Evolutionary conservation across 2,888 invertebrate genomes (phyloP), one percentile per base, ranked within the genome.

Genomic region (Mythimna vitellina): DNA sequence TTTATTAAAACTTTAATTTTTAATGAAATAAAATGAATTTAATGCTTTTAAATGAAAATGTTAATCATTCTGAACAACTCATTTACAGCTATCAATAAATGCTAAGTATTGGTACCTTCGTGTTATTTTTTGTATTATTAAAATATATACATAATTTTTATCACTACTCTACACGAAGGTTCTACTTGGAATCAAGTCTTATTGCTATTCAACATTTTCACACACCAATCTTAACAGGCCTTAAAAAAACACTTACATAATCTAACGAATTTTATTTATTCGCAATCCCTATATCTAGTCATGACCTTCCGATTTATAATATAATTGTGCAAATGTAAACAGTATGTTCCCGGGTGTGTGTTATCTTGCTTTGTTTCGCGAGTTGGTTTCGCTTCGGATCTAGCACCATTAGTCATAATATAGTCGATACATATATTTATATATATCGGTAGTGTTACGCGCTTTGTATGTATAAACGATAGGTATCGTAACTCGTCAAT

Each of bases 401-500:
- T 90, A 91, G 92, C 93, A 93, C 93, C 84, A 88, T 88, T 93
- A 93, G 93, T 88, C 83, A 86, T 90, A 92, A 90, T 85, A 87
- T 90, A 90, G 90, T 88, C 79, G 88, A 82, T 86, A 89, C 81
- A 86, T 89, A 90, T 90, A 89, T 90, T 86, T 89, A 91, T 88
- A 80, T 80, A n/a, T 80, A 83, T 85, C 80, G 84, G 89, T 92
- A 92, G 90, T 83, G 76, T 89, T 79, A 90, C 87, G 90, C 90
- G 93, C 93, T 93, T 93, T 93, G 89, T 91, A 89, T 92, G 90
- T 93, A 89, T 89, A 85, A 88, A 89, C 83, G 81, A 81, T 80
- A 86, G 78, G 76, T 84, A 80, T 82, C 81, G 72, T 63, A 67
- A 73, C 80, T 82, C 82, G 81, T 86, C 86, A 85, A 82, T 87